Percentiles rank a stretch among this genome's conserved stretches.
Conservation (phyloP, 2,797 vertebrate genomes). For the Hapalemur alaotrensis region DNA sequence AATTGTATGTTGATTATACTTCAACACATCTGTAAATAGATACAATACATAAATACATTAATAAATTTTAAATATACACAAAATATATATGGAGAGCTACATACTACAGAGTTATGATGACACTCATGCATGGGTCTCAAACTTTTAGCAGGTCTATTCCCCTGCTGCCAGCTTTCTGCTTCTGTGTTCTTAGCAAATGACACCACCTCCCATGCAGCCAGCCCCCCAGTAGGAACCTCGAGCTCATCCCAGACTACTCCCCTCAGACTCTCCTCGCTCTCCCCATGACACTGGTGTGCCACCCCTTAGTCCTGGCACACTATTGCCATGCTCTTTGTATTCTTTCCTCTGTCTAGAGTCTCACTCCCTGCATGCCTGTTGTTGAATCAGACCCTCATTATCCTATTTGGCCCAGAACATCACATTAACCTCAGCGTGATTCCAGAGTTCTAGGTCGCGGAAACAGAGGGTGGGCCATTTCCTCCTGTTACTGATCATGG, state of each 20-base stretch:
- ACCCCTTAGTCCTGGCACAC: too few species aligned
- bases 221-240: neutral
- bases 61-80: neutral
- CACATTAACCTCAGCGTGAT: neutral
- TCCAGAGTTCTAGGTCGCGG: neutral
- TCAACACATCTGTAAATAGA: neutral
- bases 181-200: neutral
- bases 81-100: neutral
- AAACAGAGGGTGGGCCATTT: neutral
- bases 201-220: too few species aligned
- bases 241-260: neutral
- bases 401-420: neutral
- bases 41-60: neutral
- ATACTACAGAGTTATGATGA: neutral
- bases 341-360: neutral
- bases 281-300: neutral
- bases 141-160: neutral
- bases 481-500: neutral
- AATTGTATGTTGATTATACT: neutral
- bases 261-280: neutral
- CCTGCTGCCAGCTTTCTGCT: neutral
- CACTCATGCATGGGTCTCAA: neutral
- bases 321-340: neutral
- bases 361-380: neutral
- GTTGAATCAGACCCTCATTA: neutral